Evolutionary conservation across 2,888 invertebrate species (phyloP), one percentile per base, ranked within the genome.

Genomic region (Xanthia togata): DNA sequence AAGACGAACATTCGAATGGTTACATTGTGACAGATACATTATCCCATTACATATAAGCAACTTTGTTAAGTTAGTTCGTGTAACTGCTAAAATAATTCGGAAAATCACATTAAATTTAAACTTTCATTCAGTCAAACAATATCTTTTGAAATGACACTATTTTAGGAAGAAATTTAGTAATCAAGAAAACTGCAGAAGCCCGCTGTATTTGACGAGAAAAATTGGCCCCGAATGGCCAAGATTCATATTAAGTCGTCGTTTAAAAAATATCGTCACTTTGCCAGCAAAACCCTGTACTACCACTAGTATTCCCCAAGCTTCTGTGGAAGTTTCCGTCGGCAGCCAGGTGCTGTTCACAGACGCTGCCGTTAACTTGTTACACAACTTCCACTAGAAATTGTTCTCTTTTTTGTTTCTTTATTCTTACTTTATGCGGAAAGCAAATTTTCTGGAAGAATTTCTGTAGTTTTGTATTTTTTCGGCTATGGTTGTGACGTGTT

Each of bases 291-390:
- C 78, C 0, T 11, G 38, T 0, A 0, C 6, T 31, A n/a, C 23
- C 31, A n/a, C 76, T 83, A 86, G 88, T 86, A 70, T 76, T 76
- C 73, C 70, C 83, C 63, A n/a, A 76, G 75, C 70, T 55, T 47
- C 70, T 68, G 72, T 63, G n/a, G 85, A 91, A 89, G 88, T 91
- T 88, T 79, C 70, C 77, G 72, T 70, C 70, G 65, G 82, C 84
- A 64, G 80, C 79, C 92, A 92, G 92, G 92, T 92, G 92, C 87
- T 76, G 77, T 81, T 87, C 67, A 76, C 90, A 88, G 89, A 89
- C 89, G 88, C 86, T 88, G 82, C 89, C 90, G 90, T 89, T 91
- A 92, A 92, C 87, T 92, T 92, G 92, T 89, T 89, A 88, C 90
- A 89, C 85, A 92, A 92, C 88, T 92, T 90, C 83, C 81, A 87